Evolutionary conservation across 2,888 invertebrate genomes (phyloP), one percentile per base, ranked within the genome.

Genomic region (Cerastoderma edule): DNA sequence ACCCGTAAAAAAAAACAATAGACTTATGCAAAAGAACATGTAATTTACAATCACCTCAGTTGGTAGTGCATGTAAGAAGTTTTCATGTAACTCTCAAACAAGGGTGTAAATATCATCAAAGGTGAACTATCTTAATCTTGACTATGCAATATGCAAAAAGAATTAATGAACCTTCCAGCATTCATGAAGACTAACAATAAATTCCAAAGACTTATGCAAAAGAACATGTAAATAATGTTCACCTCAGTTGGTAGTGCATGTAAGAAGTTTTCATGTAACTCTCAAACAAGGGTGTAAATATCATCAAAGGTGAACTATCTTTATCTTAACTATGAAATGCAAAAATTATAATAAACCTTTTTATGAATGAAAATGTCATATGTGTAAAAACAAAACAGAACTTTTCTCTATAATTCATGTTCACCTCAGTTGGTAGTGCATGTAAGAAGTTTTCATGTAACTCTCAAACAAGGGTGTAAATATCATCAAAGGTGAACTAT

Each of bases 361-460:
- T n/a, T n/a, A n/a, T n/a, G n/a, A n/a, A n/a, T n/a, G n/a, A n/a
- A n/a, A n/a, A n/a, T n/a, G n/a, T n/a, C n/a, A n/a, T n/a, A n/a
- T n/a, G n/a, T n/a, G n/a, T n/a, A n/a, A n/a, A n/a, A n/a, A n/a
- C n/a, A n/a, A n/a, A n/a, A n/a, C n/a, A n/a, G n/a, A n/a, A n/a
- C n/a, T n/a, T n/a, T n/a, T n/a, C n/a, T n/a, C n/a, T n/a, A n/a
- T n/a, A n/a, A n/a, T n/a, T n/a, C n/a, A 57, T 33, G 33, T 60
- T 60, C 60, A 60, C 33, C 60, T 60, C 60, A 60, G 60, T 22
- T 60, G 60, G 60, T 60, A 60, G 60, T 60, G 60, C 60, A 60
- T 60, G 60, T 60, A 19, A 60, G n/a, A 35, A 35, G 39, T 60
- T 35, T 50, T 60, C 33, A 32, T 32, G 33, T 35, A 30, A 35